Conservation (phyloP, 2,888 invertebrate genomes). For the Hypolimnas misippus region DNA sequence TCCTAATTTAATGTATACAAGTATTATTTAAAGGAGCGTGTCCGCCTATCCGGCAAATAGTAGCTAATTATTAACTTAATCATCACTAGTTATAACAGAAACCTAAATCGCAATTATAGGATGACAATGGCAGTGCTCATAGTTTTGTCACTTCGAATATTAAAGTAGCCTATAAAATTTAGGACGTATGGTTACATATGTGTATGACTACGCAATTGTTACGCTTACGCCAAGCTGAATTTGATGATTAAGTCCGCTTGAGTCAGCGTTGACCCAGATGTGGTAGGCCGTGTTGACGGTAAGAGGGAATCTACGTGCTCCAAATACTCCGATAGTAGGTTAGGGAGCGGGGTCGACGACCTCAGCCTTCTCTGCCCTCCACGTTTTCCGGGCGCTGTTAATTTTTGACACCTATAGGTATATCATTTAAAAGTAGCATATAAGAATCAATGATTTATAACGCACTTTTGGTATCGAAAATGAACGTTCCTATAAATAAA, state of each 20-base stretch:
- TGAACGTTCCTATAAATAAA: too few species aligned
- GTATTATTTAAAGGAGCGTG: too few species aligned
- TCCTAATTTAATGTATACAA: too few species aligned
- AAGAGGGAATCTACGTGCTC: slow-evolving; percentile 73
- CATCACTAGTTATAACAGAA: too few species aligned
- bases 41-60: too few species aligned
- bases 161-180: slow-evolving; percentile 31
- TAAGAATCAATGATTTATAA: too few species aligned
- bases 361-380: slow-evolving; percentile 62
- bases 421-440: neutral
- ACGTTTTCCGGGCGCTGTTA: slow-evolving; percentile 63
- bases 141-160: slow-evolving; percentile 4
- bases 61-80: too few species aligned
- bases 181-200: slow-evolving; percentile 35
- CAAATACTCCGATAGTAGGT: slow-evolving; percentile 77
- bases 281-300: slow-evolving; percentile 70
- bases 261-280: slow-evolving; percentile 79
- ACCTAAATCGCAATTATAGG: neutral
- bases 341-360: slow-evolving; percentile 77
- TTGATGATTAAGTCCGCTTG: slow-evolving; percentile 73
- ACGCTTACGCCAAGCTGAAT: slow-evolving; percentile 52
- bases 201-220: slow-evolving; percentile 52
- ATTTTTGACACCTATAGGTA: slow-evolving; percentile 28
- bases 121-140: neutral
- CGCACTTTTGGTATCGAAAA: too few species aligned